Base-by-base conservation (phyloP, 2,888 invertebrate species). In the Pycnomerus fuliginosus region DNA sequence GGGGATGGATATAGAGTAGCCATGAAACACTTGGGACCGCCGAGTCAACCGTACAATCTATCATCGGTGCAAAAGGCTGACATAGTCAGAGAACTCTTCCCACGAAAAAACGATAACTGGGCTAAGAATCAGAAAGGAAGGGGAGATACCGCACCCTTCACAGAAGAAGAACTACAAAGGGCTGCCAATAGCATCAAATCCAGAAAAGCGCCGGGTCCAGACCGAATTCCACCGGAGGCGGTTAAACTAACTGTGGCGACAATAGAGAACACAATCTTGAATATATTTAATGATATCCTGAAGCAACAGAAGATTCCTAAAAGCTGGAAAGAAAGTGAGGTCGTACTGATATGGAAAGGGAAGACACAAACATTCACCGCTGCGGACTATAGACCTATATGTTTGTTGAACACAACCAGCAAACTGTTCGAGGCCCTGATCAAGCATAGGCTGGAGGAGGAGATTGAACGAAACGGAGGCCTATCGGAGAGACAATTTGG, bases 401-500 rank as follows among this genome's bases (percentile, higher is more conserved):
- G 60, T 32, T 31, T 63, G 13, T 42, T 62, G 2, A 42, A 54
- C 44, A 44, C 50, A 8, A 14, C 53, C 5, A 56, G 56, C 2
- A 63, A 62, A 41, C 31, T 62, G 1, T 47, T 50, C 3, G 62
- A 64, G 46, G 48, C 47, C 12, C 13, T 64, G 14, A 41, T 65
- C 5, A 38, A 37, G 39, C 33, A 33, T 1, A 49, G 61, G 35
- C 38, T 62, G 20, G 31, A 44, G 10, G 29, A 36, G 16, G 49
- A 50, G 15, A 29, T 61, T 2, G 44, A 47, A 12, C 34, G 15
- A 11, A 31, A 32, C 13, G 40, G 44, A 1, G 37, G 30, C 2
- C 30, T 52, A 4, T 31, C 42, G 1, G 22, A 31, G 5, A 8
- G 29, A 0, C 50, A 55, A 24, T 53, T 39, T 30, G 61, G 62